Evolutionary conservation across 2,113 vertebrate genomes (phyloP).

Genomic region (Illadopsis cleaveri): DNA sequence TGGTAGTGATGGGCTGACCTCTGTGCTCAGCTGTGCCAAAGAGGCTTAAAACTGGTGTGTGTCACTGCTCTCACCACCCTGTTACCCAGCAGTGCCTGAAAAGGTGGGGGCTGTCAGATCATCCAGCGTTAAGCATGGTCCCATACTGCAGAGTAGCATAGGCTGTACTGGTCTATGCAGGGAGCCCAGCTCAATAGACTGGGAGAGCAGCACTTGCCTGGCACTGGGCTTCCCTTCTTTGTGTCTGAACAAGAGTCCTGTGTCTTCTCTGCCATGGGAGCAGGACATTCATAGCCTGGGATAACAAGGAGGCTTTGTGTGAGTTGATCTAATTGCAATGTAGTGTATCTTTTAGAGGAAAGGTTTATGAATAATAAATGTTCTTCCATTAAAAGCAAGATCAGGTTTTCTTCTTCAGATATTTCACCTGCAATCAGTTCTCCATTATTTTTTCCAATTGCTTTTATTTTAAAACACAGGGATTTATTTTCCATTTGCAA

Average conservation of each 20-base stretch:
- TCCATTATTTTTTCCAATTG: background rate
- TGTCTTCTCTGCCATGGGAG: background rate
- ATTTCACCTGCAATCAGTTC: background rate
- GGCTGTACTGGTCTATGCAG: background rate
- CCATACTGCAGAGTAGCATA: background rate
- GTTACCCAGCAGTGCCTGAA: background rate
- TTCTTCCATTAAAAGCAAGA: background rate
- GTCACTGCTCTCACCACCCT: background rate
- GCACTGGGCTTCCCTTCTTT: background rate
- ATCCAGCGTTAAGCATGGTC: background rate
- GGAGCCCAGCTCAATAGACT: background rate
- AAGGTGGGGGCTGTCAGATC: background rate
- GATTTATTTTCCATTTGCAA: background rate
- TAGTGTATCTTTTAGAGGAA: background rate
- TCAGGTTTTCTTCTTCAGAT: conserved; percentile 14
- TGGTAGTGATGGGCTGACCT: background rate
- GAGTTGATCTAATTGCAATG: background rate
- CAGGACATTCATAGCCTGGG: background rate
- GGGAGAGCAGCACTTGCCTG: background rate
- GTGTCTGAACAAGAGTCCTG: background rate
- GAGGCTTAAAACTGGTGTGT: background rate
- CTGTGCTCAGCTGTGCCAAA: background rate
- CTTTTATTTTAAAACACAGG: background rate
- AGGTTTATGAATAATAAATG: conserved; percentile 54
- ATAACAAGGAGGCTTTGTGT: background rate